Base-by-base conservation (phyloP, 2,888 invertebrate genomes). In the Rapana venosa region DNA sequence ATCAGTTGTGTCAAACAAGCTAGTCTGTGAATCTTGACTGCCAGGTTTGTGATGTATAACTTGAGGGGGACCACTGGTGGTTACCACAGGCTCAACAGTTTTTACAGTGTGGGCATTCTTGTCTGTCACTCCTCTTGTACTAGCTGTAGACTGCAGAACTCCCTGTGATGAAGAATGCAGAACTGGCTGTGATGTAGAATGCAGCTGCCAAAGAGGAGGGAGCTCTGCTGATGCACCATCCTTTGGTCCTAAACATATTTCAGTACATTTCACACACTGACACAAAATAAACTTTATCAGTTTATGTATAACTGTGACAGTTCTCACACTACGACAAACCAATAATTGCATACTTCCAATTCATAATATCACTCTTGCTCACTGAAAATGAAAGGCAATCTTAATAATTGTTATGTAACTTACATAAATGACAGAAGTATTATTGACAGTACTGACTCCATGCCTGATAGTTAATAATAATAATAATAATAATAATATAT, bases 171-270 rank as follows among this genome's bases (percentile, higher is more conserved):
- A 22, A n/a, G 26, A n/a, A 11, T 22, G 26, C 11, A 26, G 74
- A n/a, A 8, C 5, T n/a, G 30, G 1, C 22, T 8, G 11, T 26
- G 47, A 8, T 26, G 81, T 26, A 22, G 47, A 26, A 36, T 83
- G 81, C 20, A 22, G 81, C 30, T 15, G 47, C 81, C 36, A 0
- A 22, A 22, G 22, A 30, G 81, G 36, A 83, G 11, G 36, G 36
- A 83, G 26, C 47, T 83, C 47, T 47, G 36, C 81, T 83, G 36
- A 11, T 22, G 15, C 22, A 22, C 22, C 36, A 36, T 47, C 81
- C 22, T 83, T 81, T 83, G n/a, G 81, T 36, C 47, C 81, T 83
- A 47, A 20, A 83, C 79, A 83, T 26, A 83, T 83, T 22, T 83
- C n/a, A 83, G 36, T 79, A 79, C 1, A 47, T 22, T 47, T 6